Conservation (phyloP, 2,888 invertebrate species). For the Dimorphilus gyrociliatus region DNA sequence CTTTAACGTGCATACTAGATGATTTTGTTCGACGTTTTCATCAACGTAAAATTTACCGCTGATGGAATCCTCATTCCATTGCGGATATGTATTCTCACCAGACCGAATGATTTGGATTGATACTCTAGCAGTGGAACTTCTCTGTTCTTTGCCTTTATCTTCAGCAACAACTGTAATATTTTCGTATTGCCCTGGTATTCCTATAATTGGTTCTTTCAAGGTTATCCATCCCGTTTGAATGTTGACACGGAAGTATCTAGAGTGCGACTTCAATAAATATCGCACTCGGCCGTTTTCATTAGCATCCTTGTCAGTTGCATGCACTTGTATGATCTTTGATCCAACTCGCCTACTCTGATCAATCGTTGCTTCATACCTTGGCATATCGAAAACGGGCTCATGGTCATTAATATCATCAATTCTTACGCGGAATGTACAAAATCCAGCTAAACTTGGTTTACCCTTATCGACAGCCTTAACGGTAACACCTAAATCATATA, state of each 20-base stretch:
- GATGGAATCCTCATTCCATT: constrained; percentile 14
- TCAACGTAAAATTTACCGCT: constrained; percentile 6
- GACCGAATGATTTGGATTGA: constrained; percentile 78
- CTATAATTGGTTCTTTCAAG: constrained; percentile 62
- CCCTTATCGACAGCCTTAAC: constrained; percentile 97
- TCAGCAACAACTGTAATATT: constrained; percentile 81
- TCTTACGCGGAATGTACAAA: constrained; percentile 63
- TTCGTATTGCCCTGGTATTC: constrained; percentile 15
- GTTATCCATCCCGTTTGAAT: constrained; percentile 94
- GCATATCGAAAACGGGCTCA: constrained; percentile 25
- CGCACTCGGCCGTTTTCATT: constrained; percentile 65
- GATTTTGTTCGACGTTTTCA: constrained; percentile 12
- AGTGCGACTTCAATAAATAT: constrained; percentile 46
- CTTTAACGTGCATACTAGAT: constrained; percentile 10
- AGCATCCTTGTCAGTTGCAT: constrained; percentile 84
- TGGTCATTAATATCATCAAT: constrained; percentile 34
- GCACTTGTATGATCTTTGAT: constrained; percentile 17
- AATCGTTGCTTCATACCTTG: constrained; percentile 20
- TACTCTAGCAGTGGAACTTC: constrained; percentile 89
- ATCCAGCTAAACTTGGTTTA: constrained; percentile 87
- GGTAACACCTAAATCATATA: constrained; percentile 42
- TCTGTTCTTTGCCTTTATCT: constrained; percentile 88
- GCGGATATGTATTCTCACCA: constrained; percentile 13
- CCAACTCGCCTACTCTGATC: constrained; percentile 18
- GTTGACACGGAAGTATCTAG: constrained; percentile 84